These are phyloP conservation scores for Heliothis peltigera DNA, from an alignment of 2,888 invertebrate genomes.

Conservation along the genomic window DNA sequence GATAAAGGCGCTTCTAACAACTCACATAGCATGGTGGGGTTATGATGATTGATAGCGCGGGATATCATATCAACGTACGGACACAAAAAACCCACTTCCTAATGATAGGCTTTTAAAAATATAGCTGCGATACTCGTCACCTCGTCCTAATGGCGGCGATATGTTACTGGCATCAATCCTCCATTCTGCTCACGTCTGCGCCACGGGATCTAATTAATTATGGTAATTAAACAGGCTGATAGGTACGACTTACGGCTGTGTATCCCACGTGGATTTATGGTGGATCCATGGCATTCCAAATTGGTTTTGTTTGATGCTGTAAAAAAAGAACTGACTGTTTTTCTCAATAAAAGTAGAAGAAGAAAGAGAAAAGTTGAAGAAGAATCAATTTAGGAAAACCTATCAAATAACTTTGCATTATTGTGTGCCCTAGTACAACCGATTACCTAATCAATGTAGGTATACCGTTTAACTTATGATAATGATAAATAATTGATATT, in stretches of 20 bases:
- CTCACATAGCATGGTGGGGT: slow-evolving; percentile 65
- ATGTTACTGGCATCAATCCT: slow-evolving; percentile 87
- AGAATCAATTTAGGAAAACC: too few relatives aligned
- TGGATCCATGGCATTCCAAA: slow-evolving; percentile 31
- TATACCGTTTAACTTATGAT: too few relatives aligned
- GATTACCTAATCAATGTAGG: too few relatives aligned
- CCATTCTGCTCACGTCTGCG: slow-evolving; percentile 86
- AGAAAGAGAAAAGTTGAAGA: too few relatives aligned
- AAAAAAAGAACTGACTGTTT: not conserved
- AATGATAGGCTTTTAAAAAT: slow-evolving; percentile 84
- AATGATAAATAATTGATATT: too few relatives aligned
- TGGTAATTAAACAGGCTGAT: slow-evolving; percentile 86
- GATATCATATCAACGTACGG: slow-evolving; percentile 76
- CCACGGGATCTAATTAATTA: slow-evolving; percentile 88
- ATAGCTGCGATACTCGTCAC: slow-evolving; percentile 80
- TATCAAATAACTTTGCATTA: too few relatives aligned
- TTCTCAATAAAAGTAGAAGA: not conserved
- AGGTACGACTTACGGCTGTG: slow-evolving; percentile 70
- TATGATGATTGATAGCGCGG: slow-evolving; percentile 82
- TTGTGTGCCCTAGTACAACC: too few relatives aligned
- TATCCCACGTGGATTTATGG: slow-evolving; percentile 68
- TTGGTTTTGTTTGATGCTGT: slow-evolving; percentile 13
- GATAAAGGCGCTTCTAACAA: slow-evolving; percentile 59
- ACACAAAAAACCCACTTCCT: slow-evolving; percentile 81
- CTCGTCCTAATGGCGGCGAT: slow-evolving; percentile 83